Percentiles rank a stretch among this genome's conserved stretches.
phyloP scores from a whole-genome alignment of 2,797 vertebrate species.

The Myripristis murdjan region DNA sequence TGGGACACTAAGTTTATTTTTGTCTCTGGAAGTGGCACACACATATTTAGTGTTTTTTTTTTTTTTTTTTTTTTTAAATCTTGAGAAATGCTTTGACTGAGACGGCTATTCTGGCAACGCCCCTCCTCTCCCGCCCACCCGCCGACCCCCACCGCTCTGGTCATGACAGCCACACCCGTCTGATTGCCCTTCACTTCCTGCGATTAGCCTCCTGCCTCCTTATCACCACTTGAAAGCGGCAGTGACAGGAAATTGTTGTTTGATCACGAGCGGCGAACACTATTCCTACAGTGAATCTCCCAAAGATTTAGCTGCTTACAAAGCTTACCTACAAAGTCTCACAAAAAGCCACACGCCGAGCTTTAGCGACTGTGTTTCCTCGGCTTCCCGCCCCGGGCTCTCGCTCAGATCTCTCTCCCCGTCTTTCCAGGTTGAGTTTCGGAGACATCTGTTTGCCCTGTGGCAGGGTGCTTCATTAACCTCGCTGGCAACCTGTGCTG shows the following conservation, averaged over 20 bases:
- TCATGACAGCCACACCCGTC: slow-evolving; percentile 63
- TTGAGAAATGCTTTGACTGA: slow-evolving; percentile 34
- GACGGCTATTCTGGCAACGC: slow-evolving; percentile 13
- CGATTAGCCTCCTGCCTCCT: slow-evolving; percentile 73
- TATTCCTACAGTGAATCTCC: slow-evolving; percentile 47
- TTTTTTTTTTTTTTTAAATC: too few species aligned
- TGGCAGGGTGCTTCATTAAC: slow-evolving; percentile 36
- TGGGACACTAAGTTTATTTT: slow-evolving; percentile 75
- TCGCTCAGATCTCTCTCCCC: neutral
- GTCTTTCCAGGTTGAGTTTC: slow-evolving; percentile 23
- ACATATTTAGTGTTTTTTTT: slow-evolving; percentile 14
- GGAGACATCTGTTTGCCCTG: slow-evolving; percentile 54
- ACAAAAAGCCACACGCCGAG: slow-evolving; percentile 33
- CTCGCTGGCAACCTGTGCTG: slow-evolving; percentile 19
- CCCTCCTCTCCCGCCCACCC: neutral
- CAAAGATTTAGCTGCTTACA: slow-evolving; percentile 49
- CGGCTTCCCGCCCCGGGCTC: slow-evolving; percentile 15
- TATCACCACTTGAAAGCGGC: slow-evolving; percentile 66
- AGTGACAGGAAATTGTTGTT: slow-evolving; percentile 78
- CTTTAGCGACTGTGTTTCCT: slow-evolving; percentile 43
- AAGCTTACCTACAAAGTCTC: slow-evolving; percentile 38
- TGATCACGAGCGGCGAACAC: slow-evolving; percentile 47
- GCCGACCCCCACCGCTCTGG: slow-evolving; percentile 10
- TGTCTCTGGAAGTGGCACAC: slow-evolving; percentile 69
- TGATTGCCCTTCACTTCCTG: slow-evolving; percentile 81